Evolutionary conservation across 1,140 invertebrate genomes (phyloP), one percentile per base, ranked within the genome.

Genomic region (Phymastichus coffea): DNA sequence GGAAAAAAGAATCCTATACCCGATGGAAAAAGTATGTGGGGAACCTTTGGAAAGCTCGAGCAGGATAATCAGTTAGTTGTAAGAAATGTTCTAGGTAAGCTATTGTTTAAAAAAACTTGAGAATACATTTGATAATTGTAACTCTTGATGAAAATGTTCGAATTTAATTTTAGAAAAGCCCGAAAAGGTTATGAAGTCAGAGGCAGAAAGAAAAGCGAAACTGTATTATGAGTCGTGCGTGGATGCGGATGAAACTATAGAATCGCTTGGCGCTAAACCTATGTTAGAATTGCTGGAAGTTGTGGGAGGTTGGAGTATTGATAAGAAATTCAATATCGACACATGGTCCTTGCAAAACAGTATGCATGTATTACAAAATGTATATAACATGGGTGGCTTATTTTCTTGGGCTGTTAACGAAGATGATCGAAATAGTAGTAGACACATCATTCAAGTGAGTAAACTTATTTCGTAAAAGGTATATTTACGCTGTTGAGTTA

Each of bases 11-110:
- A 97, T 79, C 93, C 94, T 0, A 92, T 97, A 60, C 95, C 95
- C 0, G 90, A 91, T 74, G 91, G 88, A n/a, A 91, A 93, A 72
- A 90, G 90, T n/a, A 89, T 87, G 48, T 97, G 95, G 95, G 92
- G 92, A 17, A 95, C 93, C n/a, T 97, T 97, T 76, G 89, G 89
- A 40, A 95, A 96, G 75, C 82, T 98, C 40, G 93, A 94, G 73
- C 88, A 96, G 69, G 87, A 94, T 69, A 97, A 97, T 77, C 93
- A 97, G 70, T 76, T 95, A 22, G 87, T 94, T n/a, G 88, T 98
- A 61, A 93, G 94, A 79, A 93, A 91, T 74, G 90, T 90, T 35
- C 78, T 98, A 66, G 94, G 88, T 90, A 78, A 78, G 80, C 35
- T 15, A 70, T 28, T 64, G 17, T 44, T n/a, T n/a, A n/a, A 54